phyloP scores from a whole-genome alignment of 1,140 invertebrate species.

The Pygmarrhopalites habei region DNA sequence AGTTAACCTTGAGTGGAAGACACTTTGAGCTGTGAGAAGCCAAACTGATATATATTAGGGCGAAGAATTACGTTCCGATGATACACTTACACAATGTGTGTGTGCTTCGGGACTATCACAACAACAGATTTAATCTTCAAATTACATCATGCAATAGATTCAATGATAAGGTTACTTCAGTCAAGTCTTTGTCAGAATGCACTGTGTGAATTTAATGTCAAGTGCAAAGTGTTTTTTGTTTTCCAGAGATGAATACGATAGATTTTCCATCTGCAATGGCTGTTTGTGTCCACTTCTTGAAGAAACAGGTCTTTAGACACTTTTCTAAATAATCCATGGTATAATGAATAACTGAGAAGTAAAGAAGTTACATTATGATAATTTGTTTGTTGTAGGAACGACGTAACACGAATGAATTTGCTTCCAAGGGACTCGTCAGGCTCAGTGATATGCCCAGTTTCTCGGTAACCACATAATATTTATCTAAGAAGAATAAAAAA shows the following conservation, averaged over 20 bases:
- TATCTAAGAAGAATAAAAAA: too few relatives aligned
- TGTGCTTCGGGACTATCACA: neutral
- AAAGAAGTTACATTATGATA: too few relatives aligned
- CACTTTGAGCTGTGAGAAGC: too few relatives aligned
- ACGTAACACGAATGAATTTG: slow-evolving; percentile 8
- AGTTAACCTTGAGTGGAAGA: too few relatives aligned
- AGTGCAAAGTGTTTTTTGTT: neutral
- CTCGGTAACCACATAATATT: too few relatives aligned
- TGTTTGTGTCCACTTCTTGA: slow-evolving; percentile 8
- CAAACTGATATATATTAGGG: too few relatives aligned
- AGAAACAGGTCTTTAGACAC: too few relatives aligned
- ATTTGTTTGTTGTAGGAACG: too few relatives aligned
- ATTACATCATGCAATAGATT: neutral
- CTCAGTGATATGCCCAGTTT: neutral
- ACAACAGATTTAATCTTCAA: neutral
- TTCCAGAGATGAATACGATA: neutral
- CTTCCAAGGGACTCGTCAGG: neutral
- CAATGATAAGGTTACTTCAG: neutral
- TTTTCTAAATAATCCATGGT: too few relatives aligned
- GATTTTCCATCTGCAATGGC: slow-evolving; percentile 13
- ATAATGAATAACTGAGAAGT: too few relatives aligned
- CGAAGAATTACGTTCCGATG: too few relatives aligned
- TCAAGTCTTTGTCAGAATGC: neutral
- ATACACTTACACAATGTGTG: neutral
- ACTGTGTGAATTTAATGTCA: neutral